phyloP scores from a whole-genome alignment of 1,140 invertebrate species.

The Octopus sinensis region DNA sequence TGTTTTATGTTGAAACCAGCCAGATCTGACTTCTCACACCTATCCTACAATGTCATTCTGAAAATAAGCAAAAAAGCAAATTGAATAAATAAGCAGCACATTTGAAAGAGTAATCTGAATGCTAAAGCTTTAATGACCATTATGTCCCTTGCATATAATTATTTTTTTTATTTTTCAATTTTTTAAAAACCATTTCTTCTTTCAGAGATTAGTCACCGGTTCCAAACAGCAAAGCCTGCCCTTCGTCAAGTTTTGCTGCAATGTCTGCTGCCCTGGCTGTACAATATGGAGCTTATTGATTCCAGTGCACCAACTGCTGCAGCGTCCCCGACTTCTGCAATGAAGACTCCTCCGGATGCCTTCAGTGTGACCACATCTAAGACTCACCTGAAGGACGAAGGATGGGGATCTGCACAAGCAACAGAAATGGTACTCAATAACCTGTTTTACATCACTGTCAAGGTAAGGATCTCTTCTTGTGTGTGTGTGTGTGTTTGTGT shows the following conservation, averaged over 20 bases:
- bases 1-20: too few species aligned
- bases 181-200: constrained; percentile 3
- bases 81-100: too few species aligned
- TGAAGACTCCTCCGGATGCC: constrained; percentile 44
- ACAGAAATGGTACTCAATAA: constrained; percentile 99
- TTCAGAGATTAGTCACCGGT: constrained; percentile 90
- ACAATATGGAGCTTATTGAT: constrained; percentile 97
- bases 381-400: constrained; percentile 69
- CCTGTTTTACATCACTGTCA: constrained; percentile 92
- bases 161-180: not conserved
- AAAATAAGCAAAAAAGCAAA: too few species aligned
- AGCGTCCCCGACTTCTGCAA: constrained; percentile 57
- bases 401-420: constrained; percentile 92
- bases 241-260: constrained; percentile 84
- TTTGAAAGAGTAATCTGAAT: too few species aligned
- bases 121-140: too few species aligned
- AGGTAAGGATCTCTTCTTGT: not conserved
- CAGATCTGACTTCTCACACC: too few species aligned
- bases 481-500: not conserved
- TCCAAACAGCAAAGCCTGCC: constrained; percentile 88
- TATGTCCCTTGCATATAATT: not conserved
- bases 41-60: too few species aligned
- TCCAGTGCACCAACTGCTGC: constrained; percentile 83
- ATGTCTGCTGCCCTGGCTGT: constrained; percentile 93
- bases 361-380: constrained; percentile 36